Percentiles rank a stretch among this genome's conserved stretches.
Evolutionary conservation across 2,888 invertebrate species (phyloP).

Genomic region (Hoplodrina blanda): DNA sequence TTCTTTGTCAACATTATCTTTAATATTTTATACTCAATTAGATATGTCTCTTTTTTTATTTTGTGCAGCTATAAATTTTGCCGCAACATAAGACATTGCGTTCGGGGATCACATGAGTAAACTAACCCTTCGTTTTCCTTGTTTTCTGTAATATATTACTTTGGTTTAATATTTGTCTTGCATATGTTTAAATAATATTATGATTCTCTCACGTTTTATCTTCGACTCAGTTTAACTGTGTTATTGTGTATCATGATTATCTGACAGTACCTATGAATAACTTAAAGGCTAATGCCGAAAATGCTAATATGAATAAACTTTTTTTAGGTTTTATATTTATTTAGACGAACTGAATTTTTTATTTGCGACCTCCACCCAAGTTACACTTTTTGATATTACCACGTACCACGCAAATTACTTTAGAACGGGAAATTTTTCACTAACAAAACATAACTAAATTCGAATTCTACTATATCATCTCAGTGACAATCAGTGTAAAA

Average conservation of each 20-base stretch:
- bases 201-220: constrained; percentile 35
- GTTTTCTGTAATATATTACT: constrained; percentile 66
- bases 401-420: background rate
- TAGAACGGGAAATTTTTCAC: background rate
- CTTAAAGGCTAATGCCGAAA: background rate
- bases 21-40: constrained; percentile 85
- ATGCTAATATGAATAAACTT: background rate
- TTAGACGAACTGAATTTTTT: background rate
- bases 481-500: no score
- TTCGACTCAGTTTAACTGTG: constrained; percentile 21
- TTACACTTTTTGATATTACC: background rate
- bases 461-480: no score
- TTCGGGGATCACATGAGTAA: constrained; percentile 65
- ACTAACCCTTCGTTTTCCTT: constrained; percentile 68
- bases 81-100: constrained; percentile 68
- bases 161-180: constrained; percentile 60
- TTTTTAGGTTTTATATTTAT: no score
- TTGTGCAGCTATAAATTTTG: constrained; percentile 78
- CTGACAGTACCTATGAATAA: background rate
- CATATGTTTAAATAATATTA: constrained; percentile 54
- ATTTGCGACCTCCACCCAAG: background rate
- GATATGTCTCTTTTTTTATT: constrained; percentile 74
- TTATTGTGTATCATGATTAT: constrained; percentile 4
- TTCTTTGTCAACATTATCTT: constrained; percentile 87
- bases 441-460: no score